Evolutionary conservation across 2,113 vertebrate species (phyloP).

Genomic region (Dolichallabes microphthalmus): DNA sequence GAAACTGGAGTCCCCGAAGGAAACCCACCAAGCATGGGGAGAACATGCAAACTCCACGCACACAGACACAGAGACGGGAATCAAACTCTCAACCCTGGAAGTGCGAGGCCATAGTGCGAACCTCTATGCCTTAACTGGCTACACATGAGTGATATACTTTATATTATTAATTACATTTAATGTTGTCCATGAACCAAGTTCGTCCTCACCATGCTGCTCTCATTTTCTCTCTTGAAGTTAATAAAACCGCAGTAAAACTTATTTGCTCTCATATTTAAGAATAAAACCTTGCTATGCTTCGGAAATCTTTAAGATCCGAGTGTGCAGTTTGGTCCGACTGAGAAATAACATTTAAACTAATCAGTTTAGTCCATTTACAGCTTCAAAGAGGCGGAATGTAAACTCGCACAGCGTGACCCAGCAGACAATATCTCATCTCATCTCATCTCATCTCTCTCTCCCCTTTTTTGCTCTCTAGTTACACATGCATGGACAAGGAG

Average conservation of each 20-base stretch:
- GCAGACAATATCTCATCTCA: neutral
- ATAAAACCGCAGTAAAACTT: too few species aligned
- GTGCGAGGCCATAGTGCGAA: too few species aligned
- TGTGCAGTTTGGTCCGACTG: neutral
- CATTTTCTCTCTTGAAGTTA: neutral
- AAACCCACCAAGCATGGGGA: too few species aligned
- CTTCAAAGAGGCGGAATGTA: neutral
- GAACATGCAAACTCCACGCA: too few species aligned
- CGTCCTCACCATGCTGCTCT: neutral
- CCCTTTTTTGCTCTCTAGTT: neutral
- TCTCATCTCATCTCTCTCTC: too few species aligned
- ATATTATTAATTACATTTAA: neutral
- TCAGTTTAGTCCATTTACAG: neutral
- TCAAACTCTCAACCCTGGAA: too few species aligned
- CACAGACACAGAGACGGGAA: too few species aligned
- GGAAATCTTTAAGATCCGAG: neutral
- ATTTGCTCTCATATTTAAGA: neutral
- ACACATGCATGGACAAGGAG: slow-evolving; percentile 10
- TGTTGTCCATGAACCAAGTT: neutral
- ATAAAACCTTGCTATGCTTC: neutral
- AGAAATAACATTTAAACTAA: neutral
- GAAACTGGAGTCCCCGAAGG: too few species aligned
- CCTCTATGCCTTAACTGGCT: too few species aligned
- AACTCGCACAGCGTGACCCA: neutral
- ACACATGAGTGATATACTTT: too few species aligned